phyloP scores from a whole-genome alignment of 2,888 invertebrate genomes.

The Limenitis camilla region DNA sequence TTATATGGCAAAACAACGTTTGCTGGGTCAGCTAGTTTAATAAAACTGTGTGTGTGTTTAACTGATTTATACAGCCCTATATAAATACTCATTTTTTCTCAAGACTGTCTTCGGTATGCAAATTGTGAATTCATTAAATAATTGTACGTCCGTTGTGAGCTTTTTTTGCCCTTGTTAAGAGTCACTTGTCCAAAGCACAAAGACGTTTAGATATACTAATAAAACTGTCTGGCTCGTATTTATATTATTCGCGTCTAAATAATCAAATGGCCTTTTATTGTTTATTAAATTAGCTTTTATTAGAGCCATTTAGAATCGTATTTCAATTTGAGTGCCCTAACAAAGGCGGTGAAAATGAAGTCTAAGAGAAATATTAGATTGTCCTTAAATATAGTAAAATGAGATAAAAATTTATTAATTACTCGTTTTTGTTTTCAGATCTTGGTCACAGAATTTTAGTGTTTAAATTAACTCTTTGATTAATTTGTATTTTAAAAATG shows the following conservation, averaged over 20 bases:
- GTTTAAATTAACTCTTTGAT: too few relatives aligned
- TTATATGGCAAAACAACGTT: too few relatives aligned
- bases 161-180: constrained; percentile 54
- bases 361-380: not conserved
- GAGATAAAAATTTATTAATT: too few relatives aligned
- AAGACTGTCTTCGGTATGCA: constrained; percentile 59
- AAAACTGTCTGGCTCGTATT: constrained; percentile 25
- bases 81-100: constrained; percentile 40
- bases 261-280: constrained; percentile 12
- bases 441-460: too few relatives aligned
- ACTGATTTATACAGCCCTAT: constrained; percentile 30
- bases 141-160: constrained; percentile 55
- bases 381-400: not conserved
- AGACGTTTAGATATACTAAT: constrained; percentile 42
- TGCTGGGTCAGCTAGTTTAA: too few relatives aligned
- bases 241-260: constrained; percentile 17
- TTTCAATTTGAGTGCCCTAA: not conserved
- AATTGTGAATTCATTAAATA: constrained; percentile 70
- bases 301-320: not conserved
- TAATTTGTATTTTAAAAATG: too few relatives aligned
- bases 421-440: too few relatives aligned
- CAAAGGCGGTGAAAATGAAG: not conserved
- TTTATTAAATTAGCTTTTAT: constrained; percentile 16
- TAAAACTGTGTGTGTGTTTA: not conserved
- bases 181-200: constrained; percentile 49